phyloP scores from a whole-genome alignment of 2,797 vertebrate genomes.

The Okamejei kenojei region DNA sequence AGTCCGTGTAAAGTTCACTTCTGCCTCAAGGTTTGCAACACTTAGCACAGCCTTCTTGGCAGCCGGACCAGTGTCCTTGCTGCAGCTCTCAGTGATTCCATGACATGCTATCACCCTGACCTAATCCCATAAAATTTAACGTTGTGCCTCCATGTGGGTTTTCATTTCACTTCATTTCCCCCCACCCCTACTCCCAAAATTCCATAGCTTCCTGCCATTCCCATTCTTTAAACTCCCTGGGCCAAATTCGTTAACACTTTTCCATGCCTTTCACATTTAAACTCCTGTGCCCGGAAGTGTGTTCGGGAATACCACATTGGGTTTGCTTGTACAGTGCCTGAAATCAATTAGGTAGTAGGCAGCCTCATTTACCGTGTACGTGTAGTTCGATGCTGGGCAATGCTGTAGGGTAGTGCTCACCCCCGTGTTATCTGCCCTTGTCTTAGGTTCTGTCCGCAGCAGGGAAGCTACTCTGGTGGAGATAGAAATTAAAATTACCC shows the following conservation, averaged over 20 bases:
- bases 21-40: too few species aligned
- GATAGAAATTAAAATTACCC: neutral
- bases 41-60: neutral
- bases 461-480: too few species aligned
- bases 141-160: neutral
- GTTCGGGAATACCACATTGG: neutral
- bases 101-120: too few species aligned
- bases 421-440: too few species aligned
- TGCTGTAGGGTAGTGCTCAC: neutral
- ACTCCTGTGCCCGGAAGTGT: neutral
- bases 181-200: neutral
- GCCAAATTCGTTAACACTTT: neutral
- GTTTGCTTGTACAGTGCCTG: neutral
- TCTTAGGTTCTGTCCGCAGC: neutral
- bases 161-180: neutral
- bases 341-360: neutral
- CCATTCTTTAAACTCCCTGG: neutral
- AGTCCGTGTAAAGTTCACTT: neutral
- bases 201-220: too few species aligned
- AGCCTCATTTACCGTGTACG: too few species aligned
- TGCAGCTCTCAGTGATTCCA: too few species aligned
- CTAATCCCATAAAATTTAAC: neutral
- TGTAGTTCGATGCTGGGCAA: neutral
- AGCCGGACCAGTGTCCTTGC: too few species aligned
- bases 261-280: neutral